These are phyloP conservation scores for Heliconius sara DNA, from an alignment of 2,888 invertebrate species.

Conservation along the genomic window DNA sequence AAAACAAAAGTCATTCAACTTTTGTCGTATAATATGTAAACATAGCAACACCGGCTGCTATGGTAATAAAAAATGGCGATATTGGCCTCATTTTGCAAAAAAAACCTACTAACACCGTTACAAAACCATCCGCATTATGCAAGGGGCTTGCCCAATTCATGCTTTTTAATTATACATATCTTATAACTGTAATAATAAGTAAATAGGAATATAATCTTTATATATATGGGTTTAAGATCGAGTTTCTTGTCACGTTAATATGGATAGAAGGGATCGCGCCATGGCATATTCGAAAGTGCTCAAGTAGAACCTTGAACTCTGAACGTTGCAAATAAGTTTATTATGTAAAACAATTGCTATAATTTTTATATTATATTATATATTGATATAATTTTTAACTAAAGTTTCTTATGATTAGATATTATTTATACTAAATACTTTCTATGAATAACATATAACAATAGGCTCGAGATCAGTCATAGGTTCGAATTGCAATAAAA, in stretches of 20 bases:
- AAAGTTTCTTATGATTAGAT: no score
- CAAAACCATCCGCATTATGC: slow-evolving; percentile 52
- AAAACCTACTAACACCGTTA: slow-evolving; percentile 57
- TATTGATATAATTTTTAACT: neutral
- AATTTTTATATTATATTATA: neutral
- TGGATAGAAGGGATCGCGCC: slow-evolving; percentile 25
- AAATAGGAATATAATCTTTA: slow-evolving; percentile 20
- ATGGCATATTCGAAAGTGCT: slow-evolving; percentile 55
- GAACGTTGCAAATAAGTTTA: slow-evolving; percentile 50
- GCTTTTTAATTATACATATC: slow-evolving; percentile 40
- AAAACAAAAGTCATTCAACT: slow-evolving; percentile 24
- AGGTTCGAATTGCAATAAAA: neutral
- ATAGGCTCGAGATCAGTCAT: neutral
- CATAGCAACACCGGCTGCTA: neutral
- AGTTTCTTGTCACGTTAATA: neutral
- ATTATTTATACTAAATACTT: no score
- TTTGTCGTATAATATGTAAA: slow-evolving; percentile 6
- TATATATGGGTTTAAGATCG: neutral
- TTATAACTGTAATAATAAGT: neutral
- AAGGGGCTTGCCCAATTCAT: slow-evolving; percentile 49
- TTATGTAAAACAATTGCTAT: slow-evolving; percentile 39
- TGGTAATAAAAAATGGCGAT: slow-evolving; percentile 32
- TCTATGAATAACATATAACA: no score
- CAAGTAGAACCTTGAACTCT: slow-evolving; percentile 60
- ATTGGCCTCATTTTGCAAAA: slow-evolving; percentile 48